phyloP scores from a whole-genome alignment of 2,113 vertebrate genomes.

The Miniopterus natalensis region DNA sequence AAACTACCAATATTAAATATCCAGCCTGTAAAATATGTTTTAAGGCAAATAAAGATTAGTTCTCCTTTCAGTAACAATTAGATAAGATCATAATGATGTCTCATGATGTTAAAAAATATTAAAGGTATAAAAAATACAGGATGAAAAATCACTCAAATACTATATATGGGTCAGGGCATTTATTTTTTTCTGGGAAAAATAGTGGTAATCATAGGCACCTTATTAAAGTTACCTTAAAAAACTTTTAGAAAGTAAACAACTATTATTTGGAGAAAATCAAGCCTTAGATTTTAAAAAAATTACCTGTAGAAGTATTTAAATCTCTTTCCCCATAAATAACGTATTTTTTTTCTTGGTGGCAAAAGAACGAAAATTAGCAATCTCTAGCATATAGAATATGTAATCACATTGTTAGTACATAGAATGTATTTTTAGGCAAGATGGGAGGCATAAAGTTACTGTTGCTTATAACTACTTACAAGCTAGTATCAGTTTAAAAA shows the following conservation, averaged over 20 bases:
- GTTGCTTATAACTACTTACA: constrained; percentile 22
- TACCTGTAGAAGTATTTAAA: neutral
- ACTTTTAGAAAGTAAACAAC: constrained; percentile 32
- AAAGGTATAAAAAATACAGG: constrained; percentile 22
- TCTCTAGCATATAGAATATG: neutral
- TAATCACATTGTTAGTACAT: neutral
- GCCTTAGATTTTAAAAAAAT: neutral
- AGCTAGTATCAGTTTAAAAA: neutral
- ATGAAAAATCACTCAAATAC: neutral
- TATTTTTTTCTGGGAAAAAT: neutral
- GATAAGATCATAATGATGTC: neutral
- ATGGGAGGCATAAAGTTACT: neutral
- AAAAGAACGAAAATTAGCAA: constrained; percentile 57
- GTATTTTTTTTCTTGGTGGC: neutral
- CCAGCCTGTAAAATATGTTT: neutral
- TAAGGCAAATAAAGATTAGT: constrained; percentile 41
- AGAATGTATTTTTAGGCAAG: neutral
- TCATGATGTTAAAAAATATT: constrained; percentile 33
- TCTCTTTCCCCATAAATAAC: neutral
- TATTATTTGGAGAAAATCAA: constrained; percentile 19
- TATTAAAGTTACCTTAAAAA: neutral
- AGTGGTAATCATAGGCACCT: neutral
- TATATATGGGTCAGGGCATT: neutral
- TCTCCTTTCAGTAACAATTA: constrained; percentile 2
- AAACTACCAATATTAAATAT: constrained; percentile 12